These are phyloP conservation scores for Sus cebifrons DNA, from an alignment of 2,797 vertebrate species.

Conservation along the genomic window DNA sequence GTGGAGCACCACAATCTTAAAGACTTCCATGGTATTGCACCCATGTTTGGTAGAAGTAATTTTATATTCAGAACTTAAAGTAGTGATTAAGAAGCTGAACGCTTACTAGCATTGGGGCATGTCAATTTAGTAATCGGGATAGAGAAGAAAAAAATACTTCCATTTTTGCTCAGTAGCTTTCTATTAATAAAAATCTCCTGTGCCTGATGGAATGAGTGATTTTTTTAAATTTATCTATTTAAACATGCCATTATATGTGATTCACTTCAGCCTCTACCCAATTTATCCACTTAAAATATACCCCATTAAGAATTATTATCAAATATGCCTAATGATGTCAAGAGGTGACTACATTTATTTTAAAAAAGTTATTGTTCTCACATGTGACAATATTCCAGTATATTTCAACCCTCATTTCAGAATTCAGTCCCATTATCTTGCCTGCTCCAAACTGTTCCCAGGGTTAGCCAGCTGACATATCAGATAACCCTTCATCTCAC, in stretches of 20 bases:
- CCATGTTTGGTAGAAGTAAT: slow-evolving; percentile 31
- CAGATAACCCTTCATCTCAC: slow-evolving; percentile 90
- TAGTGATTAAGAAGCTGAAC: slow-evolving; percentile 18
- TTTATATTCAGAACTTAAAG: slow-evolving; percentile 57
- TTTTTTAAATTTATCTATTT: slow-evolving; percentile 56
- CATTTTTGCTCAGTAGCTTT: slow-evolving; percentile 28
- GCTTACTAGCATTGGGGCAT: slow-evolving; percentile 8
- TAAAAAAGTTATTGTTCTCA: slow-evolving; percentile 57
- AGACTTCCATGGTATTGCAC: neutral
- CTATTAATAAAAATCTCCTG: slow-evolving; percentile 43
- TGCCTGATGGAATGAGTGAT: neutral
- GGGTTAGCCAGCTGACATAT: slow-evolving; percentile 90
- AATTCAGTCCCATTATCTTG: slow-evolving; percentile 90
- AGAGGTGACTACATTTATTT: slow-evolving; percentile 83
- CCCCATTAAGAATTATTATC: slow-evolving; percentile 80
- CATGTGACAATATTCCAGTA: slow-evolving; percentile 62
- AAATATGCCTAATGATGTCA: slow-evolving; percentile 77
- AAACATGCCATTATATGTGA: slow-evolving; percentile 70
- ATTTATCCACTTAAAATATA: slow-evolving; percentile 80
- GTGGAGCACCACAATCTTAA: neutral
- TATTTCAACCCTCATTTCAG: slow-evolving; percentile 87
- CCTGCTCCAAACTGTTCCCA: slow-evolving; percentile 88
- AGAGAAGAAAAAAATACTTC: slow-evolving; percentile 12
- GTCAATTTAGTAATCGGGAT: slow-evolving; percentile 5
- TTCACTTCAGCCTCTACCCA: slow-evolving; percentile 45